Evolutionary conservation across 2,888 invertebrate species (phyloP), one percentile per base, ranked within the genome.

Genomic region (Lumbricus terrestris): DNA sequence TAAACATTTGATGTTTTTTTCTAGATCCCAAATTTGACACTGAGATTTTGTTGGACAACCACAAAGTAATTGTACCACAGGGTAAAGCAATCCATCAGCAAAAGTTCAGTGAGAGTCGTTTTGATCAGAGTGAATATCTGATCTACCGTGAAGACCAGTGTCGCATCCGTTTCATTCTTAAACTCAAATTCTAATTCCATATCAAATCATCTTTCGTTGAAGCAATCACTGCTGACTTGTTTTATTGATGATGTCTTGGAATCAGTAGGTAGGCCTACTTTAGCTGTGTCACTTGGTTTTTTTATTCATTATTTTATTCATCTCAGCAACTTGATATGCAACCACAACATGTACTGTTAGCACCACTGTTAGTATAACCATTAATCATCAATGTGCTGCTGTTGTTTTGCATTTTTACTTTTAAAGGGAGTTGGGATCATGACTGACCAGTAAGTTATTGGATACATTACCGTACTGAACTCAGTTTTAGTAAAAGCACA

Each of bases 61-160:
- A 94, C 88, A 91, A 93, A 34, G 93, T 95, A n/a, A 92, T 93
- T 1, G 94, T 95, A 6, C 95, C 95, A 5, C 94, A 94, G 91
- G 95, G 95, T 18, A 94, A 94, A 89, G 94, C 95, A 0, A 92
- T 94, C 23, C 88, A 89, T 13, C 92, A 91, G 40, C 83, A 92
- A n/a, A 90, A 91, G 20, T 92, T 91, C 33, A 54, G 83, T 0
- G 37, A 89, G 88, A 93, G 94, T 90, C 93, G 91, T 90, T 95
- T 95, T 91, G 90, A 89, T 18, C 95, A 95, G 92, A 95, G 95
- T 90, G 95, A 95, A 92, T 95, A 95, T 92, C 93, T 95, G 8
- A 92, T 95, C 88, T 95, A 95, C 92, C 93, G 94, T 90, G 95
- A 95, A 91, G 94, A 93, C 90, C 95, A 95, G 92, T 93, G 92